These are phyloP conservation scores for Nephila pilipes DNA, from an alignment of 1,140 invertebrate genomes.

Conservation along the genomic window DNA sequence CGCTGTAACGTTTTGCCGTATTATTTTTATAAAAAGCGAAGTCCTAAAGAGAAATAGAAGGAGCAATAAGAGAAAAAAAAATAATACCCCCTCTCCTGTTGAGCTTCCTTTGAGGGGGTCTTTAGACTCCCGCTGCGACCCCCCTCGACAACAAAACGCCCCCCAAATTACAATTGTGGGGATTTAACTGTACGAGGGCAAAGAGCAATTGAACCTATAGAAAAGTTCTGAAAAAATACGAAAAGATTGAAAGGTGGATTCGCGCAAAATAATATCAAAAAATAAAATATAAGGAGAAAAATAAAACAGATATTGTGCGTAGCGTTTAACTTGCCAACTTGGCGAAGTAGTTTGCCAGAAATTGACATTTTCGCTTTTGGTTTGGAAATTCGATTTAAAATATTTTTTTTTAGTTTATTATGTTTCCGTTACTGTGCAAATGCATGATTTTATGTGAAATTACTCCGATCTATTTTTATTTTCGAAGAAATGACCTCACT, in stretches of 20 bases:
- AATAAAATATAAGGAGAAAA: constrained; percentile 20
- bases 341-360: constrained; percentile 23
- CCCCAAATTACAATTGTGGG: constrained; percentile 74
- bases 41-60: constrained; percentile 52
- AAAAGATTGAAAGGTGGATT: constrained; percentile 60
- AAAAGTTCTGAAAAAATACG: constrained; percentile 65
- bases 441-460: no score
- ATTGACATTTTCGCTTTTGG: background rate
- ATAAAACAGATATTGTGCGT: background rate
- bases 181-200: constrained; percentile 73
- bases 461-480: no score
- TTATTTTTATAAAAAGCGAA: constrained; percentile 68
- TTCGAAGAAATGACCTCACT: no score
- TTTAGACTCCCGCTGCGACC: constrained; percentile 57
- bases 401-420: no score
- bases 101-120: constrained; percentile 71
- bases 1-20: constrained; percentile 71
- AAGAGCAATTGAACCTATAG: constrained; percentile 74
- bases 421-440: no score
- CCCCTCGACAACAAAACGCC: constrained; percentile 74
- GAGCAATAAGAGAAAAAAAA: constrained; percentile 47
- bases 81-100: background rate
- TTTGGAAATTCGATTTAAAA: background rate
- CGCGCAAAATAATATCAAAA: constrained; percentile 70
- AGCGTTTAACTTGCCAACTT: background rate